Base-by-base conservation (phyloP, 2,113 vertebrate species). In the Melanotaenia duboulayi region DNA sequence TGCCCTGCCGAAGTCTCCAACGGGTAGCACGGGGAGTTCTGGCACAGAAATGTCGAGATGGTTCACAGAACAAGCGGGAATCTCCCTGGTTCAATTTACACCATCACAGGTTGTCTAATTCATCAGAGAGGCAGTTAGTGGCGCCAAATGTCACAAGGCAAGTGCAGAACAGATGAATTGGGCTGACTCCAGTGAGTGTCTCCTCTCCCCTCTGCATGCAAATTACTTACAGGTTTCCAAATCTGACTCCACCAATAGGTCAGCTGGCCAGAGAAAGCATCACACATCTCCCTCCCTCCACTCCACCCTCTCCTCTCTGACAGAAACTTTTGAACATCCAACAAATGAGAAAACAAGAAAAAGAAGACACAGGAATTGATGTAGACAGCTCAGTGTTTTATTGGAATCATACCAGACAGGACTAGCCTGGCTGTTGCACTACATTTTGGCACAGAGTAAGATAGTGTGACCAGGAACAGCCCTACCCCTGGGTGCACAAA, bases 391-490 rank as follows among this genome's bases (percentile, higher is more conserved):
- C 94, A 93, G 94, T 95, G 95, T 98, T 98, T 96, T 98, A 90
- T 90, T 92, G 95, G 94, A 96, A 95, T 95, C 81, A 92, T 89
- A 93, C 84, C 88, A 96, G 96, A 96, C 95, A 94, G 94, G 95
- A 96, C 96, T 79, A 96, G 96, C 96, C 96, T 86, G 97, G 93
- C 95, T 95, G 96, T 96, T 97, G 96, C 96, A 98, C 97, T 97
- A 99, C 97, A 96, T 98, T 91, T 98, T 98, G 97, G 97, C 97
- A 99, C 94, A 93, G 96, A 96, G 93, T 96, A 95, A 97, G 82
- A 97, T 96, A 96, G 95, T 94, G 95, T 95, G 95, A 93, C 94
- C 93, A 93, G 92, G 94, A 95, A 91, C 91, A 93, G 78, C 89
- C 81, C 74, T 75, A 89, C 90, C 83, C 92, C 92, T 94, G 94